Conservation (phyloP, 2,113 vertebrate species). For the Geothlypis trichas region DNA sequence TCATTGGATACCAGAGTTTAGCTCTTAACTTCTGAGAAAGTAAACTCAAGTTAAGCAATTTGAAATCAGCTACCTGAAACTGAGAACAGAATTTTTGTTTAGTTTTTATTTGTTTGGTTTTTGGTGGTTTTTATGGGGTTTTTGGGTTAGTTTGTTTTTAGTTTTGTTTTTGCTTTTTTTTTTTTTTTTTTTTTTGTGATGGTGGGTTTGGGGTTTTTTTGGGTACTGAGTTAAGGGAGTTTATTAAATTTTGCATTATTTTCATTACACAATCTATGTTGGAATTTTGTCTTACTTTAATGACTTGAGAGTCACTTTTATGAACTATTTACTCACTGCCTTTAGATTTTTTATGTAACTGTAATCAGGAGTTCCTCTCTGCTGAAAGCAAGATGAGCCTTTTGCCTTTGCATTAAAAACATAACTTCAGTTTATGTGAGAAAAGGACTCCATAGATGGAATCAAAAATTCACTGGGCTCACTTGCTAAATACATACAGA, state of each 20-base stretch:
- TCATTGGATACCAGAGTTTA: not conserved
- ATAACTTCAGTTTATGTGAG: not conserved
- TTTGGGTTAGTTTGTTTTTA: too few species aligned
- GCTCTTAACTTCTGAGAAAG: not conserved
- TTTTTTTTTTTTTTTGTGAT: too few species aligned
- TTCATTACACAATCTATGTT: not conserved
- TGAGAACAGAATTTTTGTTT: not conserved
- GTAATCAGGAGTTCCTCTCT: not conserved
- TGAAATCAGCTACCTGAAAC: not conserved
- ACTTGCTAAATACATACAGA: not conserved
- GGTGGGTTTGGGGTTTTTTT: too few species aligned
- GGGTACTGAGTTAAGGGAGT: accelerated
- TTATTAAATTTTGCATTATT: not conserved
- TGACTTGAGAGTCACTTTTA: not conserved
- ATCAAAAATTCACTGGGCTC: not conserved
- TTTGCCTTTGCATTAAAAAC: not conserved
- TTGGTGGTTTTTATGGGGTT: not conserved
- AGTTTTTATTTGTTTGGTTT: not conserved
- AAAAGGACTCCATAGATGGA: not conserved
- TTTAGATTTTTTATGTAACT: not conserved
- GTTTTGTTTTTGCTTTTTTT: too few species aligned
- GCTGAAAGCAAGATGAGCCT: not conserved
- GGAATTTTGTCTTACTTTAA: not conserved
- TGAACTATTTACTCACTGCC: not conserved
- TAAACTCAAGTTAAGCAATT: not conserved